Conservation (phyloP, 2,113 vertebrate genomes). For the Redunca redunca region DNA sequence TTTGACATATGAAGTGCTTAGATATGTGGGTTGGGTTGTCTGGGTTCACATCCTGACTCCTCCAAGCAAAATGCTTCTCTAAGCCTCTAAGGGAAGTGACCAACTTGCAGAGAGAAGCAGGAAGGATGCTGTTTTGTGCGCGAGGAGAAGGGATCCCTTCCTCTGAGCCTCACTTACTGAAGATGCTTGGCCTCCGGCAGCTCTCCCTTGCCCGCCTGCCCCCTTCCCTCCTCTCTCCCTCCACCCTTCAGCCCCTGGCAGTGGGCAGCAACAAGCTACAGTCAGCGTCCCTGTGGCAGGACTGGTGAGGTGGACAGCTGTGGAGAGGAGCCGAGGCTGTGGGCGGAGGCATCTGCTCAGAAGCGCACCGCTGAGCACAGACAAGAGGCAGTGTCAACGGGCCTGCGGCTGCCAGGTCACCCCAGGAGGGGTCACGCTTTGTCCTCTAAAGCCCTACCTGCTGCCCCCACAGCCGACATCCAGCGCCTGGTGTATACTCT, state of each 20-base stretch:
- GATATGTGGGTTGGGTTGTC: not conserved
- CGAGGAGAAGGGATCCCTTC: not conserved
- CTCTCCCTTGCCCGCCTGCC: not conserved
- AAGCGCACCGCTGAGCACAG: not conserved
- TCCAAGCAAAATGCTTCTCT: not conserved
- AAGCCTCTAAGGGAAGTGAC: not conserved
- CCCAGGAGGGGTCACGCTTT: too few species aligned
- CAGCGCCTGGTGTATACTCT: not conserved
- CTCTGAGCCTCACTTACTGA: not conserved
- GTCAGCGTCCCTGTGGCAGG: not conserved
- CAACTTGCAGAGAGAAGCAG: not conserved
- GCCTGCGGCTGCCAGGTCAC: rapidly evolving
- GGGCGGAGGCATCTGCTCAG: not conserved
- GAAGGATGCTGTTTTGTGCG: not conserved
- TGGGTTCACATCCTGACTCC: not conserved
- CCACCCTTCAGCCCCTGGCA: not conserved
- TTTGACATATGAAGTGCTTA: not conserved
- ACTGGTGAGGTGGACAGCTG: not conserved
- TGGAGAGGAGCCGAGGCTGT: not conserved
- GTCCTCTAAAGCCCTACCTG: not conserved
- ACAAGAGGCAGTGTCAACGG: too few species aligned
- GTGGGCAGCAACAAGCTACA: not conserved
- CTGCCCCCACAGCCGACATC: not conserved
- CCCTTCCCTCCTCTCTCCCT: not conserved
- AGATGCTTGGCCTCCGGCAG: not conserved